Percentiles rank a stretch among this genome's conserved stretches.
These are phyloP conservation scores for Lutjanus argentimaculatus DNA, from an alignment of 2,797 vertebrate species.

Conservation along the genomic window DNA sequence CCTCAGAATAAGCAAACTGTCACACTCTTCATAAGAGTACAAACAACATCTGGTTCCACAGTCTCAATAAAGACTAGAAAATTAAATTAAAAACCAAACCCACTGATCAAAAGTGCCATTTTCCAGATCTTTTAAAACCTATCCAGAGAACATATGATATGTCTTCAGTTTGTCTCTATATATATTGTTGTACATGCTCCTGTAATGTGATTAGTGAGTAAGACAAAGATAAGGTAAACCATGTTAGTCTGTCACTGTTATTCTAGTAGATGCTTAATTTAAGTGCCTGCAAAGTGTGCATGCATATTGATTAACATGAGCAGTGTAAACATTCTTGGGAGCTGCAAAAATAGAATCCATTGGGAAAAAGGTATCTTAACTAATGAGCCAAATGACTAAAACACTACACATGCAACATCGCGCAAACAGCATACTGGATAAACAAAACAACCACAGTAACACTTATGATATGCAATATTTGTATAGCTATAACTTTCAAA, in stretches of 20 bases:
- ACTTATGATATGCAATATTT: too few species aligned
- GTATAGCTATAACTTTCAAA: background rate
- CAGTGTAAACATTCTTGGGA: background rate
- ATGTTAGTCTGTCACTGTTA: background rate
- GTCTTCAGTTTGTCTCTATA: background rate
- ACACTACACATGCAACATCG: conserved; percentile 11
- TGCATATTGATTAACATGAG: background rate
- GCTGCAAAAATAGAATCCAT: conserved; percentile 3
- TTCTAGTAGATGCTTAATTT: background rate
- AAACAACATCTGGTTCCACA: background rate
- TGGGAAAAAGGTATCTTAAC: conserved; percentile 11
- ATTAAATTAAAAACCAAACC: background rate
- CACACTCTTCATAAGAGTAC: background rate
- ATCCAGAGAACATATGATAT: background rate
- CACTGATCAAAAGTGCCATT: too few species aligned
- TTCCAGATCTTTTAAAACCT: background rate
- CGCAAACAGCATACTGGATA: background rate
- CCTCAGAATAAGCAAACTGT: background rate
- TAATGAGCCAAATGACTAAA: conserved; percentile 18
- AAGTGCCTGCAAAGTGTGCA: background rate
- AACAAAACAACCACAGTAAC: background rate
- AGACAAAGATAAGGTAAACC: too few species aligned
- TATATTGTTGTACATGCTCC: background rate
- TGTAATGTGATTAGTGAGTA: too few species aligned
- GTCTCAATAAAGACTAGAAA: background rate